phyloP scores from a whole-genome alignment of 2,888 invertebrate species.

The Drosophila histrio region DNA sequence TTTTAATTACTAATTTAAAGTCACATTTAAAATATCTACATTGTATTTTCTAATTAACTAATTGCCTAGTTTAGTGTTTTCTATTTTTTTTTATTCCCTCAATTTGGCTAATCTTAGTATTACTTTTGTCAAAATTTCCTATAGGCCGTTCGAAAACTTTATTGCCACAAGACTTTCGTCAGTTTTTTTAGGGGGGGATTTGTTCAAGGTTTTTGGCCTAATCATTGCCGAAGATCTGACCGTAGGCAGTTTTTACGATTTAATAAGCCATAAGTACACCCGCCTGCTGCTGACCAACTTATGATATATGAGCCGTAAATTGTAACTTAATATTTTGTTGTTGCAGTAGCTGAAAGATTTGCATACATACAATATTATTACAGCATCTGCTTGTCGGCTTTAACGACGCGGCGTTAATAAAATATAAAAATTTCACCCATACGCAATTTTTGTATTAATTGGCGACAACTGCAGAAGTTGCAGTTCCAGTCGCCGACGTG shows the following conservation, averaged over 20 bases:
- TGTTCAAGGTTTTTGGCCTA: constrained; percentile 17
- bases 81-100: no score
- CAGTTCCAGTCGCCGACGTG: not conserved
- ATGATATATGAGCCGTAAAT: constrained; percentile 78
- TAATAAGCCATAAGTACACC: constrained; percentile 64
- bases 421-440: constrained; percentile 47
- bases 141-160: no score
- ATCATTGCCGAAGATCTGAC: constrained; percentile 38
- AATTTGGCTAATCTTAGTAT: no score
- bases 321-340: constrained; percentile 67
- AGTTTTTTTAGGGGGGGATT: no score
- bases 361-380: constrained; percentile 77
- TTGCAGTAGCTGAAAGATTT: constrained; percentile 62
- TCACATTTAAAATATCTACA: no score
- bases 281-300: constrained; percentile 61
- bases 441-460: constrained; percentile 59
- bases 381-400: constrained; percentile 60
- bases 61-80: no score
- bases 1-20: no score
- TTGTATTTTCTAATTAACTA: no score
- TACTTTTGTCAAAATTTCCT: no score
- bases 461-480: constrained; percentile 41
- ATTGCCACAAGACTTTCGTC: no score
- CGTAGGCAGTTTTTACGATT: constrained; percentile 64
- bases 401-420: constrained; percentile 63